A percentile compares a stretch with the other conserved stretches of the same genome.
phyloP scores from a whole-genome alignment of 1,140 invertebrate genomes.

The Lasioglossum albipes region DNA sequence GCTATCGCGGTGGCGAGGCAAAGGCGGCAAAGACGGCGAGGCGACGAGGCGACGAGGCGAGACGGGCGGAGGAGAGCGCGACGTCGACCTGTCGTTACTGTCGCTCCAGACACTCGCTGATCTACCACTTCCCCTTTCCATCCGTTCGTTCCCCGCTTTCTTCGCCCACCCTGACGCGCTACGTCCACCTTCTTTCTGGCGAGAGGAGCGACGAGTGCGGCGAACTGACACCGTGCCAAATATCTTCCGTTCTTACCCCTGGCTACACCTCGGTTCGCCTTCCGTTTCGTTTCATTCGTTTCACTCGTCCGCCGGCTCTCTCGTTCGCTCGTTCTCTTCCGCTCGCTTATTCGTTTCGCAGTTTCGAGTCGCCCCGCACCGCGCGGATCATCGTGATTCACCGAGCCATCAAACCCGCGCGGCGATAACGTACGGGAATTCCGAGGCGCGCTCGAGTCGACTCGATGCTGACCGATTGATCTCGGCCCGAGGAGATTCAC shows the following conservation, averaged over 20 bases:
- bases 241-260: constrained; percentile 45
- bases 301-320: constrained; percentile 1
- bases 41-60: constrained; percentile 8
- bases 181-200: constrained; percentile 30
- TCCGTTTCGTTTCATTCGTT: constrained; percentile 7
- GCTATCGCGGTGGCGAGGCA: too few relatives aligned
- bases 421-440: not conserved
- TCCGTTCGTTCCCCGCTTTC: constrained; percentile 10
- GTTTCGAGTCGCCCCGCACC: too few relatives aligned
- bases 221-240: constrained; percentile 66
- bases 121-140: constrained; percentile 13
- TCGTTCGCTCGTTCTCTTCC: constrained; percentile 8
- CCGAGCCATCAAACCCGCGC: constrained; percentile 8
- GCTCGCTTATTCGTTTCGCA: not conserved
- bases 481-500: not conserved
- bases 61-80: constrained; percentile 51
- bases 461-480: constrained; percentile 19
- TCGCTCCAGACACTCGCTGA: constrained; percentile 61
- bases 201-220: constrained; percentile 64
- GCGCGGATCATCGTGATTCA: not conserved
- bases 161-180: constrained; percentile 32
- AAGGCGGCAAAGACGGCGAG: too few relatives aligned
- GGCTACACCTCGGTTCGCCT: not conserved
- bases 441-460: not conserved
- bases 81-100: constrained; percentile 65